These are phyloP conservation scores for Melanophora roralis DNA, from an alignment of 2,888 invertebrate species.

Conservation along the genomic window DNA sequence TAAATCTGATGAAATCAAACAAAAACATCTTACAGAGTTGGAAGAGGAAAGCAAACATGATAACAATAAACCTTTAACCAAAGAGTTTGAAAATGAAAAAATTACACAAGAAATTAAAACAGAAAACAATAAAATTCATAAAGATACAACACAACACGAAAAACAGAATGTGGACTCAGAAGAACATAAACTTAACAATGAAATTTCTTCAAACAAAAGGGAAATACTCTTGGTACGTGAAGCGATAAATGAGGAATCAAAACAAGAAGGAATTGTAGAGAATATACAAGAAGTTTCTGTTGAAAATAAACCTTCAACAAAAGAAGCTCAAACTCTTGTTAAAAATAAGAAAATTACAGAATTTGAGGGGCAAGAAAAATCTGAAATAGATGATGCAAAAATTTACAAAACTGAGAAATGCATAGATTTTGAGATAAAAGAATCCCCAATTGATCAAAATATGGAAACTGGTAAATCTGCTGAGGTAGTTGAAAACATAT, in stretches of 20 bases:
- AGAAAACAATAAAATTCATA: not conserved
- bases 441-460: not conserved
- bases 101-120: not conserved
- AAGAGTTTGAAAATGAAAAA: conserved; percentile 44
- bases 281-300: too few species aligned
- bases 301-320: too few species aligned
- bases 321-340: not conserved
- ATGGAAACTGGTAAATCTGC: not conserved
- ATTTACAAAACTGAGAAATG: not conserved
- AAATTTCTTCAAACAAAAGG: not conserved
- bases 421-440: not conserved
- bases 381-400: not conserved
- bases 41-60: not conserved
- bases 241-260: not conserved
- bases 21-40: conserved; percentile 48
- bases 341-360: not conserved
- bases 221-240: too few species aligned
- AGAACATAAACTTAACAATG: not conserved
- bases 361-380: too few species aligned
- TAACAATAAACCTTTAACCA: conserved; percentile 31
- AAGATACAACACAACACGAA: not conserved
- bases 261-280: not conserved
- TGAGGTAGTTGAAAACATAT: not conserved
- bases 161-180: not conserved
- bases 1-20: conserved; percentile 65